Evolutionary conservation across 1,140 invertebrate genomes (phyloP).

Genomic region (Elymnias hypermnestra): DNA sequence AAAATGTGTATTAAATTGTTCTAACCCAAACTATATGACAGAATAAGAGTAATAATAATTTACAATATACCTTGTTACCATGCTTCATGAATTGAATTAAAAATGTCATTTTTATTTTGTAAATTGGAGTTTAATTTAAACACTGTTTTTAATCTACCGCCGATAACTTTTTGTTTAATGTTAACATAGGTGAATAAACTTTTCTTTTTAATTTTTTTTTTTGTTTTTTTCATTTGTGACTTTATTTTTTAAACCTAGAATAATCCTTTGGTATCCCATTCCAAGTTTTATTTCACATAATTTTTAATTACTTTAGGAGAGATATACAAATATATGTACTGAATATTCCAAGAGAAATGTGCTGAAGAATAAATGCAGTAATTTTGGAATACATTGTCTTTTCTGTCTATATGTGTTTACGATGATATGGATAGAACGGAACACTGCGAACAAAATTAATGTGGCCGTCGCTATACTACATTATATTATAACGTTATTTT

Average conservation of each 20-base stretch:
- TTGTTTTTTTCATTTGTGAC: background rate
- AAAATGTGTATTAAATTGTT: slow-evolving; percentile 61
- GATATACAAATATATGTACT: too few species aligned
- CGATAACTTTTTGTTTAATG: slow-evolving; percentile 16
- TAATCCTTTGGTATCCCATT: background rate
- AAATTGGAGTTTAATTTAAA: slow-evolving; percentile 49
- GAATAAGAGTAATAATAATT: slow-evolving; percentile 66
- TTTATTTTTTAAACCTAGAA: background rate
- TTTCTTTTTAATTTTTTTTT: slow-evolving; percentile 20
- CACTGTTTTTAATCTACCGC: slow-evolving; percentile 13
- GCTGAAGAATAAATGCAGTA: too few species aligned
- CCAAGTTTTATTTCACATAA: too few species aligned
- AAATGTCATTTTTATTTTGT: slow-evolving; percentile 75
- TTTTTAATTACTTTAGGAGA: too few species aligned
- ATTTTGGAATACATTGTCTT: too few species aligned
- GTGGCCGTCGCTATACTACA: too few species aligned
- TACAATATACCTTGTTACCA: slow-evolving; percentile 73
- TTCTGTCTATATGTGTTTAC: too few species aligned
- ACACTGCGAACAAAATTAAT: too few species aligned
- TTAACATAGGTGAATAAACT: slow-evolving; percentile 23
- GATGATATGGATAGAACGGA: too few species aligned
- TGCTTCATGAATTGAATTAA: slow-evolving; percentile 72
- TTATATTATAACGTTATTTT: too few species aligned
- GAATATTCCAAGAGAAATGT: too few species aligned
- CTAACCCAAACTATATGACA: slow-evolving; percentile 62